Evolutionary conservation across 2,888 invertebrate genomes (phyloP).

Genomic region (Caenorhabditis uteleia): DNA sequence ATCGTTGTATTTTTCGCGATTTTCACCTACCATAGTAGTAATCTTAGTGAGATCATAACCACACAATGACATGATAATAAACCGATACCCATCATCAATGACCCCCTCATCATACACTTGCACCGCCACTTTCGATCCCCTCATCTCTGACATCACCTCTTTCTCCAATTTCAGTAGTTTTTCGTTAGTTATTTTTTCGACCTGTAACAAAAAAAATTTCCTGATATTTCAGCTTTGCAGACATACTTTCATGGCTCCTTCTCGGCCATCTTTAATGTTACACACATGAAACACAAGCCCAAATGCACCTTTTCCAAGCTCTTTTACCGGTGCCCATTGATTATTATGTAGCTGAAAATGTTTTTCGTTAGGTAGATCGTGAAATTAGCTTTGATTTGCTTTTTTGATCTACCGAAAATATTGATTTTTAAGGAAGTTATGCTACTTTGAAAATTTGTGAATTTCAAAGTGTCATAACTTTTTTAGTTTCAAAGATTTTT

Average conservation of each 20-base stretch:
- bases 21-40: not conserved
- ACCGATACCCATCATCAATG: conserved; percentile 10
- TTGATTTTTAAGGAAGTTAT: too few species aligned
- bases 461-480: too few species aligned
- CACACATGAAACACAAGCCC: conserved; percentile 36
- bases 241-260: conserved; percentile 32
- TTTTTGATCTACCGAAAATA: too few species aligned
- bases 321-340: conserved; percentile 20
- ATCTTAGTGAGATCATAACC: conserved; percentile 36
- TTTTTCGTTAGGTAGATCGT: too few species aligned
- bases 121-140: conserved; percentile 9
- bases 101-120: conserved; percentile 21
- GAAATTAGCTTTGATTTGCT: too few species aligned
- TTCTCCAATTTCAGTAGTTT: conserved; percentile 28
- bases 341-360: conserved; percentile 20
- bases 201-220: not conserved
- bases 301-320: conserved; percentile 29
- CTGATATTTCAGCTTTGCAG: not conserved
- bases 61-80: conserved; percentile 36
- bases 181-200: conserved; percentile 15
- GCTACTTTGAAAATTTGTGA: too few species aligned
- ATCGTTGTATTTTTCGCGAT: too few species aligned
- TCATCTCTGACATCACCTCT: conserved; percentile 21
- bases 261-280: conserved; percentile 15
- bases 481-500: too few species aligned